Percentiles rank a stretch among this genome's conserved stretches.
Conservation (phyloP, 2,113 vertebrate genomes). For the Ictalurus punctatus region DNA sequence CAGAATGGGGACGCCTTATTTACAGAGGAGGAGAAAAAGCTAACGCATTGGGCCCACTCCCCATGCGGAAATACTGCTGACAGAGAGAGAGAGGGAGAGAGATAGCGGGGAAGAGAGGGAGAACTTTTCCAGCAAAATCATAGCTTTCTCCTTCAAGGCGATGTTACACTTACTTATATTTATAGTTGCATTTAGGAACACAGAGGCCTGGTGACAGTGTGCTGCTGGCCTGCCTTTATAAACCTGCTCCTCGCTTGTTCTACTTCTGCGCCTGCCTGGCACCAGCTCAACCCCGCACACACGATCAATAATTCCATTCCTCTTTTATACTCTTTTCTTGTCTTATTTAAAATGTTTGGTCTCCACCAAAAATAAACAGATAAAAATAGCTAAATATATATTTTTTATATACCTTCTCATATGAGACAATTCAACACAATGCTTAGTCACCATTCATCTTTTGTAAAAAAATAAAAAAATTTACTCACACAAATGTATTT, state of each 20-base stretch:
- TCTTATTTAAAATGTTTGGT: slow-evolving; percentile 40
- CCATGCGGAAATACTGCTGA: slow-evolving; percentile 75
- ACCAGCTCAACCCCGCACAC: slow-evolving; percentile 23
- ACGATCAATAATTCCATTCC: slow-evolving; percentile 51
- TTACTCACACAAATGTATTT: not conserved
- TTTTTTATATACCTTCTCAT: not conserved
- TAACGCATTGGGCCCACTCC: slow-evolving; percentile 63
- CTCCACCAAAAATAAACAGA: slow-evolving; percentile 42
- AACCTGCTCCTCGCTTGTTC: slow-evolving; percentile 52
- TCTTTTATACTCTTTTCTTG: slow-evolving; percentile 36
- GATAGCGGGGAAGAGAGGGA: slow-evolving; percentile 27
- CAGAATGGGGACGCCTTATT: slow-evolving; percentile 83
- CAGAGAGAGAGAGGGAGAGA: slow-evolving; percentile 64
- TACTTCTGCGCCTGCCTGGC: slow-evolving; percentile 52
- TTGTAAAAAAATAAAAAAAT: not conserved
- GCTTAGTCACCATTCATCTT: not conserved
- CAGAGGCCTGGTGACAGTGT: slow-evolving; percentile 61
- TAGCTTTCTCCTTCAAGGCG: slow-evolving; percentile 67
- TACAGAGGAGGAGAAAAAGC: slow-evolving; percentile 76
- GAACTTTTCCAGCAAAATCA: slow-evolving; percentile 66
- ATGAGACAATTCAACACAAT: not conserved
- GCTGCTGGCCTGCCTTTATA: slow-evolving; percentile 60
- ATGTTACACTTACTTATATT: slow-evolving; percentile 71
- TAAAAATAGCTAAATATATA: slow-evolving; percentile 4
- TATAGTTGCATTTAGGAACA: slow-evolving; percentile 71